These are phyloP conservation scores for Lophotriccus pileatus DNA, from an alignment of 2,797 vertebrate genomes.

Conservation along the genomic window DNA sequence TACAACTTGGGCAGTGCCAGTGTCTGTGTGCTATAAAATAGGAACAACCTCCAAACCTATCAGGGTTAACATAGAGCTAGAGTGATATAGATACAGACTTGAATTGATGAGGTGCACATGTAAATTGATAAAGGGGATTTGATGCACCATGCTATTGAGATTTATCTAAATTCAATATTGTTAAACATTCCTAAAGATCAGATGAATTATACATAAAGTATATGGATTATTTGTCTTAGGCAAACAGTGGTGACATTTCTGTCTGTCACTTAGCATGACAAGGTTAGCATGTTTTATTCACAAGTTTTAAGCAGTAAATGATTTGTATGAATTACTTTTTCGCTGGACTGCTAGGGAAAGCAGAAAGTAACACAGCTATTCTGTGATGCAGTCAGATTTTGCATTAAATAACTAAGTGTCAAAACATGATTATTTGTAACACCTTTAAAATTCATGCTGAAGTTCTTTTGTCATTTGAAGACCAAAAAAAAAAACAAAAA, in stretches of 20 bases:
- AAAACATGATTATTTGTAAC: constrained; percentile 36
- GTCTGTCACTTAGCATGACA: constrained; percentile 81
- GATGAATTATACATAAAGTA: constrained; percentile 83
- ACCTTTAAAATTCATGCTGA: constrained; percentile 43
- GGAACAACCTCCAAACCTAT: background rate
- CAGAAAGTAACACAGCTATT: constrained; percentile 58
- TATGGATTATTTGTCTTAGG: constrained; percentile 81
- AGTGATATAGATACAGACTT: constrained; percentile 51
- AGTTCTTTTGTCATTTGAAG: constrained; percentile 7
- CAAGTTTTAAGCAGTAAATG: constrained; percentile 75
- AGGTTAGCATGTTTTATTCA: constrained; percentile 83
- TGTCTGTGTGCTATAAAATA: background rate
- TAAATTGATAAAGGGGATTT: constrained; percentile 73
- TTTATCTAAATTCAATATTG: constrained; percentile 80
- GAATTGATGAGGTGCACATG: constrained; percentile 58
- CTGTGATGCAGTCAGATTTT: constrained; percentile 57
- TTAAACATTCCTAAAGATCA: constrained; percentile 82
- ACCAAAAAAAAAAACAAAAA: background rate
- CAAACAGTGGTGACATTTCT: constrained; percentile 82
- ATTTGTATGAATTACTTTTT: constrained; percentile 74
- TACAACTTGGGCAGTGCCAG: background rate
- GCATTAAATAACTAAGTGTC: constrained; percentile 10
- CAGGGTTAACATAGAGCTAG: constrained; percentile 14
- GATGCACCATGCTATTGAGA: constrained; percentile 69
- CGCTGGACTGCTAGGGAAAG: constrained; percentile 61